Base-by-base conservation (phyloP, 2,888 invertebrate species). In the Prosopocoilus inquinatus region DNA sequence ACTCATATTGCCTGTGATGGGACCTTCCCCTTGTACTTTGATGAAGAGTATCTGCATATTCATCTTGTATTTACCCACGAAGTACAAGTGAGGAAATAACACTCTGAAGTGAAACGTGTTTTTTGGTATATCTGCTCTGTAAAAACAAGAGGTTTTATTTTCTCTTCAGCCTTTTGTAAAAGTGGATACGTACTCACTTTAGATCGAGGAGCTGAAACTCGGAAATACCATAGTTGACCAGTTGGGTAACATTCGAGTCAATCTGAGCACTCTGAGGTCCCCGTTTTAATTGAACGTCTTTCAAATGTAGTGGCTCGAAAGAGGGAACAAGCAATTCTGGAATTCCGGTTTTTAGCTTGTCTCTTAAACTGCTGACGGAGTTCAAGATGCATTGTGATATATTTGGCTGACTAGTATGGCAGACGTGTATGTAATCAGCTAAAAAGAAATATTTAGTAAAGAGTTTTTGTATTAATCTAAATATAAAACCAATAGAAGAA, bases 31-130 rank as follows among this genome's bases (percentile, higher is more conserved):
- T 58, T 83, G 80, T 11, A 87, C 77, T 63, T 82, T 79, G 20
- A 88, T 73, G 39, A 88, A 73, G 36, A 88, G 69, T 5, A 88
- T 79, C 55, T 84, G 82, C 64, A 87, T 84, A 67, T 87, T 83
- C 75, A 88, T 84, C 72, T 85, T 82, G 75, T 88, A 88, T 65
- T 86, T 84, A 13, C 87, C 87, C 49, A 78, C 77, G 67, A 87
- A 85, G 57, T 80, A 80, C 51, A 88, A 68, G 50, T 75, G 77
- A 1, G 84, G 85, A 32, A 88, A 77, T 38, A 79, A 70, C 35
- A 84, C 77, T 67, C 82, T 83, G 73, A 86, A 86, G 59, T 82
- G 82, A 67, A 87, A 86, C 58, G 79, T 75, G 62, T 86, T 83
- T 64, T 84, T 84, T 38, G 81, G 79, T 38, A 85, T 68, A 65